phyloP scores from a whole-genome alignment of 1,140 invertebrate genomes.

The Trichonephila clavipes region DNA sequence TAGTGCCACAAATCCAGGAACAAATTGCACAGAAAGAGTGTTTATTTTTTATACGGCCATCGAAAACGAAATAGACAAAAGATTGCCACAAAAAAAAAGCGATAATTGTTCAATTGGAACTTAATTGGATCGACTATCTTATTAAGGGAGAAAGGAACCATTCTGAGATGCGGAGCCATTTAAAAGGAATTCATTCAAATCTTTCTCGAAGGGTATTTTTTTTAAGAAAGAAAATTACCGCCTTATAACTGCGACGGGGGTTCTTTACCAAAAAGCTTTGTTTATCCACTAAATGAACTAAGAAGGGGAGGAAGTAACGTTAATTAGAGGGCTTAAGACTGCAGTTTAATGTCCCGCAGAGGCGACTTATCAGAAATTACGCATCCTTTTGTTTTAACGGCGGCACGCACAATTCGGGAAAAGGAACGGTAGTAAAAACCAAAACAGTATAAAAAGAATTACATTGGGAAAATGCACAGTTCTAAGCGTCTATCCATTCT shows the following conservation, averaged over 20 bases:
- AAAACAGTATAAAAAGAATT: background rate
- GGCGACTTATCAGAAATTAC: background rate
- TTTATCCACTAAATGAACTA: background rate
- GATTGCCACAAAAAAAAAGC: background rate
- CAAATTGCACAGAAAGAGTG: background rate
- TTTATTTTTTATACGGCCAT: background rate
- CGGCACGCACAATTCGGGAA: background rate
- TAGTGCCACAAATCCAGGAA: background rate
- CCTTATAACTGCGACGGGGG: background rate
- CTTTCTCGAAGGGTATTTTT: background rate
- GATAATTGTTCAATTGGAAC: background rate
- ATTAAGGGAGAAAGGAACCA: background rate
- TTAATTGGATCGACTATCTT: constrained; percentile 15
- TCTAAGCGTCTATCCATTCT: background rate
- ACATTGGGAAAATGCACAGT: background rate
- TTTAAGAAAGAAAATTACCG: background rate
- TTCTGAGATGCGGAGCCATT: background rate
- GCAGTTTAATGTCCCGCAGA: background rate
- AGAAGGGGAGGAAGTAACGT: background rate
- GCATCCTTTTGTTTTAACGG: background rate
- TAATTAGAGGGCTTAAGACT: background rate
- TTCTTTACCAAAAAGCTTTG: background rate
- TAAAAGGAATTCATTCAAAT: constrained; percentile 27
- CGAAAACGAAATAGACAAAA: background rate
- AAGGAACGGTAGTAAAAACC: background rate